Evolutionary conservation across 2,113 vertebrate species (phyloP), one percentile per base, ranked within the genome.

Genomic region (Siniperca chuatsi): DNA sequence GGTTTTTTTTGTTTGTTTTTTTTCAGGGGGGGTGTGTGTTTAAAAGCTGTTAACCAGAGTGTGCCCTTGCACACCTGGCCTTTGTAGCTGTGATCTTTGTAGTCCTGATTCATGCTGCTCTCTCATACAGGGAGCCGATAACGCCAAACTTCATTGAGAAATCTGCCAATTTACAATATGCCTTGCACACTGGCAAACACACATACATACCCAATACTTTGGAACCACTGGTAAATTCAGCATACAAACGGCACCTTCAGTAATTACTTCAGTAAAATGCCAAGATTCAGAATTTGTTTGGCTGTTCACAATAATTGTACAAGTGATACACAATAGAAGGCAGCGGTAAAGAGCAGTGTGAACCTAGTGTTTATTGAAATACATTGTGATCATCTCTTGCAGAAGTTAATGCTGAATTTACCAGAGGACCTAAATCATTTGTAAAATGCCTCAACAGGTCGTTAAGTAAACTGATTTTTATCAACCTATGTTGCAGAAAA

Each of bases 21-120:
- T 18, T 42, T 42, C 2, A 7, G 2, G 16, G 42, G 29, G 29
- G 8, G 9, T 10, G 42, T 44, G 42, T 50, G 12, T 48, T 33
- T 61, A 35, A 9, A 42, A 71, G 37, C 29, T 79, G 48, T 82
- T 65, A 57, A 48, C 42, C 73, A 44, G 72, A 73, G 44, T 68
- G 74, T 23, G 20, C 10, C 5, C 12, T n/a, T 46, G 67, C 58
- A 81, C 58, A 58, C 67, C 66, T 66, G 40, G 75, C 1, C n/a
- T 79, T 52, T 73, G 40, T 13, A 37, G 64, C 66, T 72, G 68
- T 54, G 73, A 48, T 75, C 25, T 67, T n/a, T 86, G 58, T 69
- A 25, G 69, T 67, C 65, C 13, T 75, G 60, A 61, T 69, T 55
- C 60, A 40, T 76, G 79, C 69, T 88, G 1, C 70, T 78, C 81